Percentiles rank a stretch among this genome's conserved stretches.
Conservation (phyloP, 2,797 vertebrate genomes). For the Periophthalmus magnuspinnatus region DNA sequence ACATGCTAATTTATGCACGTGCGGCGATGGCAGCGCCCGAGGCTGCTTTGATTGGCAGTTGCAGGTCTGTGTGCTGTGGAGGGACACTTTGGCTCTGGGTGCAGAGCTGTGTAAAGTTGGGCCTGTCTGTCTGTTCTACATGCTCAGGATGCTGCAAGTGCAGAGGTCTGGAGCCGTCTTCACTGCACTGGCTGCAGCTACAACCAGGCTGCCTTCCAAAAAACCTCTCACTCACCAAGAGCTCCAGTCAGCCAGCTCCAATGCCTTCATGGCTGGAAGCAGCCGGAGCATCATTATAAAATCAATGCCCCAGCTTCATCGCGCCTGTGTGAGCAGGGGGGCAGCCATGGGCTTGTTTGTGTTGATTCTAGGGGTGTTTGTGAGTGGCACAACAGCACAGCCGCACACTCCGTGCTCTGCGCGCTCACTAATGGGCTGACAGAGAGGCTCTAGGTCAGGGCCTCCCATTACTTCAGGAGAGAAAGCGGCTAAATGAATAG, state of each 20-base stretch:
- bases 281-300: slow-evolving; percentile 78
- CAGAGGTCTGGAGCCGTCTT: slow-evolving; percentile 62
- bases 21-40: slow-evolving; percentile 78
- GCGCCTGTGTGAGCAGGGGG: slow-evolving; percentile 51
- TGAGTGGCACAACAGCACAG: slow-evolving; percentile 69
- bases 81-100: slow-evolving; percentile 70
- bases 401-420: slow-evolving; percentile 59
- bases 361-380: slow-evolving; percentile 71
- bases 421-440: slow-evolving; percentile 72
- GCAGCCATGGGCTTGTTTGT: slow-evolving; percentile 69
- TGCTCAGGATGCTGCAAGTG: slow-evolving; percentile 61
- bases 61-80: slow-evolving; percentile 76
- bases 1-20: slow-evolving; percentile 82
- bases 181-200: slow-evolving; percentile 54
- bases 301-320: slow-evolving; percentile 75
- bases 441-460: slow-evolving; percentile 71
- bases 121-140: slow-evolving; percentile 71
- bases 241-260: slow-evolving; percentile 69
- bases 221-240: slow-evolving; percentile 64
- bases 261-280: slow-evolving; percentile 71
- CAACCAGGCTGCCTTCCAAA: slow-evolving; percentile 60
- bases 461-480: slow-evolving; percentile 73
- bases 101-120: slow-evolving; percentile 69
- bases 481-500: slow-evolving; percentile 70
- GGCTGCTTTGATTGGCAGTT: slow-evolving; percentile 84